Evolutionary conservation across 2,888 invertebrate genomes (phyloP), one percentile per base, ranked within the genome.

Genomic region (Acrocyrtus sp.): DNA sequence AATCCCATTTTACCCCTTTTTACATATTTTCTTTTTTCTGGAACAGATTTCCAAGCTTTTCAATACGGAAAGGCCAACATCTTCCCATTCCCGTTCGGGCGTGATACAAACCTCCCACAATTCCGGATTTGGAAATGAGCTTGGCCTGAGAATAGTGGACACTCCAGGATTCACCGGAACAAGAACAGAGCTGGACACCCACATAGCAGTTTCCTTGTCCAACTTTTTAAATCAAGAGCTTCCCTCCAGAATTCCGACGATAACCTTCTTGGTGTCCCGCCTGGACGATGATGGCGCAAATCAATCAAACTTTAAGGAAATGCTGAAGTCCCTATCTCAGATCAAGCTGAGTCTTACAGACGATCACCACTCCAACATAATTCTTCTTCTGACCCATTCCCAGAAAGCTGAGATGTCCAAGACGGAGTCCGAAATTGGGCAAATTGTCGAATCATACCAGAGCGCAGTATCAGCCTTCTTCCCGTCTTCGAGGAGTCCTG

Each of bases 351-450:
- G 21, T 29, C 53, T 66, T 8, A 73, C 73, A 27, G 73, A 73
- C 53, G n/a, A 48, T 1, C 8, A 17, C 17, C 27, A 47, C 26
- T 67, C 67, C 24, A 73, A 73, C 27, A 4, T 73, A 4, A 43
- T 67, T 19, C 26, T 73, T 47, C 60, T 73, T 12, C 48, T 73
- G 39, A 73, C 73, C 1, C 66, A 73, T 27, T 67, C 73, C 27
- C 61, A 66, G 24, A 54, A 54, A 29, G 67, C 63, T 17, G 54
- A 22, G 5, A n/a, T n/a, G n/a, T n/a, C n/a, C n/a, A n/a, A 29
- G n/a, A 5, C 21, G 1, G 4, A 24, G 3, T 47, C 17, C 10
- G 26, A 41, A 8, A 51, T 60, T 29, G 10, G 43, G 15, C 24
- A 27, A 12, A 39, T 43, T 19, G 21, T 48, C 43, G 6, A 17